phyloP scores from a whole-genome alignment of 2,888 invertebrate species.

The Leucoma salicis region DNA sequence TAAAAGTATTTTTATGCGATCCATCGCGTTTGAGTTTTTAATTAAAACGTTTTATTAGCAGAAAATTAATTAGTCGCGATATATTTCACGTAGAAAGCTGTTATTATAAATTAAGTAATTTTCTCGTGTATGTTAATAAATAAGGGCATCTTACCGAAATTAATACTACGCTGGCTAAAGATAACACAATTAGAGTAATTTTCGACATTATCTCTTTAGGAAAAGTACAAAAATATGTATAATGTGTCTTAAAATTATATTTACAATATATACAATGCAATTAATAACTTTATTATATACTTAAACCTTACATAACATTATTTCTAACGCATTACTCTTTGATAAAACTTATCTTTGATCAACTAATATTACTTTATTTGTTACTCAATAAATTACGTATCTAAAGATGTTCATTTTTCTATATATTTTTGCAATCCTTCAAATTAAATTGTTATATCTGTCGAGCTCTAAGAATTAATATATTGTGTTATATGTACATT shows the following conservation, averaged over 20 bases:
- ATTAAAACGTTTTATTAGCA: no score
- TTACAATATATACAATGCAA: conserved; percentile 20
- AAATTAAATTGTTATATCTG: no score
- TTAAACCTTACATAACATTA: conserved; percentile 23
- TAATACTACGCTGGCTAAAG: conserved; percentile 8
- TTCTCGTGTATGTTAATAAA: no score
- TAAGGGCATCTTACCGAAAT: conserved; percentile 18
- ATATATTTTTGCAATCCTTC: background rate
- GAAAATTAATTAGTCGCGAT: no score
- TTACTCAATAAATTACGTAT: background rate
- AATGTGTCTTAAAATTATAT: conserved; percentile 20
- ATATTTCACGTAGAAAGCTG: no score
- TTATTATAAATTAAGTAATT: no score
- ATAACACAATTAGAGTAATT: conserved; percentile 13
- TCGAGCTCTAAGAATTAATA: no score
- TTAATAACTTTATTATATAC: conserved; percentile 31
- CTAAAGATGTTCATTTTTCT: background rate
- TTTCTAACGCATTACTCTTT: conserved; percentile 5
- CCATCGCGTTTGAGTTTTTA: no score
- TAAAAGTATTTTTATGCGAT: no score
- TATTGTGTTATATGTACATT: no score
- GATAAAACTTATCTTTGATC: conserved; percentile 15
- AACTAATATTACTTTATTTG: background rate
- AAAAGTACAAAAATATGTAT: conserved; percentile 9
- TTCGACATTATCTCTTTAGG: conserved; percentile 16